Conservation (phyloP, 2,113 vertebrate species). For the Paradoxurus hermaphroditus region DNA sequence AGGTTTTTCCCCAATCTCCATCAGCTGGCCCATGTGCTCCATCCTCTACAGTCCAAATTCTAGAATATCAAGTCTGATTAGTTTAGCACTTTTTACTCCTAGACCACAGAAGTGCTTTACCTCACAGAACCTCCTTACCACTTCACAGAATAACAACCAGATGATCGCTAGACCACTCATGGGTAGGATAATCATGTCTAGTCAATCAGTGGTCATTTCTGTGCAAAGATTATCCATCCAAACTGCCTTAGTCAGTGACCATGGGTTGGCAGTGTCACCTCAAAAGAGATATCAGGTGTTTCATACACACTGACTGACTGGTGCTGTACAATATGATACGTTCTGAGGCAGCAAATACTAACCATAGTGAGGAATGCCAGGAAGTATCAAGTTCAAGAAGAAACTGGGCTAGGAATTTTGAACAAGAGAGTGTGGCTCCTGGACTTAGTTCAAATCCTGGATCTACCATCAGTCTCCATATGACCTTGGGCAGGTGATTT, state of each 20-base stretch:
- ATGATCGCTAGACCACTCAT: not conserved
- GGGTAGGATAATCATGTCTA: fast-evolving
- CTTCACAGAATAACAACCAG: not conserved
- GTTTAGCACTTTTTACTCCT: not conserved
- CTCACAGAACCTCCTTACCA: not conserved
- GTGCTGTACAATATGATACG: too few relatives aligned
- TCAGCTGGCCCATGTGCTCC: not conserved
- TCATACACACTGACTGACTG: fast-evolving
- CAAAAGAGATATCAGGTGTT: not conserved
- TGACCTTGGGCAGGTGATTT: not conserved
- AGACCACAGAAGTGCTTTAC: not conserved
- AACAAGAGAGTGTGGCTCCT: not conserved
- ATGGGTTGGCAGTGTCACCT: fast-evolving
- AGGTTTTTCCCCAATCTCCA: not conserved
- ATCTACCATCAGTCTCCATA: not conserved
- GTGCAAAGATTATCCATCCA: not conserved
- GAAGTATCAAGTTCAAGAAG: not conserved
- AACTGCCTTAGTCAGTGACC: not conserved
- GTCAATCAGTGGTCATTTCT: not conserved
- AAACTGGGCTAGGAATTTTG: not conserved
- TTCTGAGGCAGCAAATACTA: not conserved
- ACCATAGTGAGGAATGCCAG: not conserved
- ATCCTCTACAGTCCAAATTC: not conserved
- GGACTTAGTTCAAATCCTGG: not conserved
- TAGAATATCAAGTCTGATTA: not conserved